Conservation (phyloP, 2,888 invertebrate species). For the Cephonodes hylas region DNA sequence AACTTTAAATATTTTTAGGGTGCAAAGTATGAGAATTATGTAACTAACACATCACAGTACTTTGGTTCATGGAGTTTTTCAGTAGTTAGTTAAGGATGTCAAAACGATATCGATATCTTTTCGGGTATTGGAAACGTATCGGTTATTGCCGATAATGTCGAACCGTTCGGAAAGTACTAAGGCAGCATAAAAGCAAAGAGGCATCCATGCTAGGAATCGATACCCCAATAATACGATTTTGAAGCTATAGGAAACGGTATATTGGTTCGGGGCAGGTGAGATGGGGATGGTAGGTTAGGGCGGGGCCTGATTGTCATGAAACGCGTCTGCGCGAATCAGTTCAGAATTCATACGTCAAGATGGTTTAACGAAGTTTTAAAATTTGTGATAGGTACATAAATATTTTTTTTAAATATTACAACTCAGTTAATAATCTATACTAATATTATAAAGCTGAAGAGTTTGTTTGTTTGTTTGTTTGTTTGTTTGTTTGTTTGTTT, state of each 20-base stretch:
- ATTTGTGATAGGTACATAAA: too few species aligned
- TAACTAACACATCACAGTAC: too few species aligned
- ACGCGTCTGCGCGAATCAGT: not conserved
- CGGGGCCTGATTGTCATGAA: constrained; percentile 20
- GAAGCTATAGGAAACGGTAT: constrained; percentile 65
- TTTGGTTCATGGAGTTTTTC: too few species aligned
- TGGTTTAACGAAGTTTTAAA: not conserved
- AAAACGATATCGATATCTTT: not conserved
- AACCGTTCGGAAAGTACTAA: constrained; percentile 80
- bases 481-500: too few species aligned
- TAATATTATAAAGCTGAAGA: too few species aligned
- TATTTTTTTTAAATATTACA: too few species aligned
- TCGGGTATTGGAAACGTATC: constrained; percentile 70
- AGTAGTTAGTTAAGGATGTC: not conserved
- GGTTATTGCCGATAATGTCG: constrained; percentile 80
- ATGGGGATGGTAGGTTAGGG: constrained; percentile 48
- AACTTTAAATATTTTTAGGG: too few species aligned
- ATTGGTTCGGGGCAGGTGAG: constrained; percentile 66
- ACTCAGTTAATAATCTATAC: too few species aligned
- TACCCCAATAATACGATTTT: constrained; percentile 71
- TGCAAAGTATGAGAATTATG: too few species aligned
- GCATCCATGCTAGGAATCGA: constrained; percentile 74
- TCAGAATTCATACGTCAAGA: not conserved
- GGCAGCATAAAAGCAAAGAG: constrained; percentile 64
- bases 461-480: too few species aligned